Base-by-base conservation (phyloP, 2,113 vertebrate species). In the Progne subis region DNA sequence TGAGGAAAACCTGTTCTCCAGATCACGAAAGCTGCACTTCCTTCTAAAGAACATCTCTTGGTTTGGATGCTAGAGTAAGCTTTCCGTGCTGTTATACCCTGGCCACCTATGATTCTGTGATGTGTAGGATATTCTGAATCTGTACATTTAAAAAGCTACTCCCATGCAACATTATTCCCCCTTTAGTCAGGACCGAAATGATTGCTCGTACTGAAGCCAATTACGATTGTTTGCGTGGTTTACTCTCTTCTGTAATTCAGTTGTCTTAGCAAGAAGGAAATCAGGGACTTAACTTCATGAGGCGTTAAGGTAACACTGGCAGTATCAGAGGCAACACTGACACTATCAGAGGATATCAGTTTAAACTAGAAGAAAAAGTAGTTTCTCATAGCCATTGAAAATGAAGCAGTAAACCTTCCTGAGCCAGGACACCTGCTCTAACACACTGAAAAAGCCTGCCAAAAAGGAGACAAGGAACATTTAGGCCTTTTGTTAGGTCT, bases 31-130 rank as follows among this genome's bases (percentile, higher is more conserved):
- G 63, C 31, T 37, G n/a, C 18, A n/a, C 16, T 67, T 49, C 56
- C 67, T 97, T 96, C 87, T 92, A 37, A 94, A 95, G 55, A 90
- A 44, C 63, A 41, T 57, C 53, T 87, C 56, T 91, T 67, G 59
- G 79, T 72, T 57, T 68, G 34, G 63, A 21, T 59, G 64, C 60
- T 50, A 41, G 29, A 79, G 60, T 64, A 82, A 93, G 65, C 49
- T 88, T 77, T 92, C 78, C 69, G 31, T 47, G 37, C 64, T 83
- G 26, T 77, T 75, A n/a, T 7, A 53, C 50, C 61, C 82, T 93
- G 81, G 82, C 46, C 24, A 63, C 64, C 72, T 92, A 21, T 11
- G 4, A 55, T 29, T 78, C 79, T 67, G 46, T 60, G 49, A 61
- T 19, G 26, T 43, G 24, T 20, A n/a, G 41, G 68, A 60, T 32